phyloP scores from a whole-genome alignment of 1,140 invertebrate species.

The Tetramorium simillimum region DNA sequence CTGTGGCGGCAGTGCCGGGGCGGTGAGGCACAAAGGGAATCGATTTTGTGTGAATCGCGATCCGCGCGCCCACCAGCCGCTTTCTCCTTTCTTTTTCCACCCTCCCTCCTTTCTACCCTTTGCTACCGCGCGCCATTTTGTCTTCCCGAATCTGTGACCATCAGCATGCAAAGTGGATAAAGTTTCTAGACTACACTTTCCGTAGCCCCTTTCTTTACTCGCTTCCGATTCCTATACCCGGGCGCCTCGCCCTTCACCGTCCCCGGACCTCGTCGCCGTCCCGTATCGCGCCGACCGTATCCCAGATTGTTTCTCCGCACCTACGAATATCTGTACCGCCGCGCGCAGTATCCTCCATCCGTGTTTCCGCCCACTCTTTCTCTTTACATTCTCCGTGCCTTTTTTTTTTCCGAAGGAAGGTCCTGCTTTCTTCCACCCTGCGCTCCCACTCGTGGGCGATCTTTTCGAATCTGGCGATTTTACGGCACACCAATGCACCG shows the following conservation, averaged over 20 bases:
- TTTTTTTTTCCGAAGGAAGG: not conserved
- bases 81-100: conserved; percentile 2
- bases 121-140: conserved; percentile 75
- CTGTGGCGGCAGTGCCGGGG: conserved; percentile 26
- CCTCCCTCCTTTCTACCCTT: conserved; percentile 30
- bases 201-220: conserved; percentile 73
- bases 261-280: conserved; percentile 43
- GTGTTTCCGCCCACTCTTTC: conserved; percentile 8
- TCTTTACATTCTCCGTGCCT: not conserved
- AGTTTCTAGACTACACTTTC: conserved; percentile 78
- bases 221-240: conserved; percentile 74
- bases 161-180: conserved; percentile 81
- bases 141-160: conserved; percentile 79
- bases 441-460: conserved; percentile 10
- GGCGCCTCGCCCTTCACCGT: conserved; percentile 42
- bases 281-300: conserved; percentile 65
- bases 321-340: conserved; percentile 58
- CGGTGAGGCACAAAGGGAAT: conserved; percentile 74
- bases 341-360: conserved; percentile 20
- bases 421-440: not conserved
- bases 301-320: conserved; percentile 74
- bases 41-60: conserved; percentile 77
- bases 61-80: conserved; percentile 61
- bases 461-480: conserved; percentile 45
- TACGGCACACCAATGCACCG: conserved; percentile 44